A percentile compares a stretch with the other conserved stretches of the same genome.
phyloP scores from a whole-genome alignment of 2,113 vertebrate genomes.

The Arenaria interpres region DNA sequence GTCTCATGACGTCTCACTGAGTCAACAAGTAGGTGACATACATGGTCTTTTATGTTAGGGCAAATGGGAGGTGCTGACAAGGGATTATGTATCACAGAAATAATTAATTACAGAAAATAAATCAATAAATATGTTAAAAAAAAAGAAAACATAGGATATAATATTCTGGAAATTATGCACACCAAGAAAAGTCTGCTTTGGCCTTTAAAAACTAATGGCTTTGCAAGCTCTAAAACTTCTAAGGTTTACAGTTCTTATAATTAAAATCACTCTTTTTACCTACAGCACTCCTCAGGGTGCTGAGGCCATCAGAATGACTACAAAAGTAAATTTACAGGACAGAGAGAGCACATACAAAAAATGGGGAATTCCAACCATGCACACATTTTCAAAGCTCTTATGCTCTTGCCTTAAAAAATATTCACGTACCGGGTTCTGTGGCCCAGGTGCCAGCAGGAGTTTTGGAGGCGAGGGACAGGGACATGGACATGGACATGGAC shows the following conservation, averaged over 20 bases:
- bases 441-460: fast-evolving
- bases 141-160: neutral
- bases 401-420: neutral
- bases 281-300: neutral
- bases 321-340: too few relatives aligned
- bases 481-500: too few relatives aligned
- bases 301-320: neutral
- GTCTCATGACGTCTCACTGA: neutral
- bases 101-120: neutral
- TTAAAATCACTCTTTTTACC: neutral
- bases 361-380: neutral
- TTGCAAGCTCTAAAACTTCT: neutral
- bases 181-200: neutral
- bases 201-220: neutral
- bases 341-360: neutral
- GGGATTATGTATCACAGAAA: neutral
- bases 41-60: neutral
- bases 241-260: neutral
- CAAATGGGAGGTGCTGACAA: neutral
- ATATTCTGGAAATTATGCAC: neutral
- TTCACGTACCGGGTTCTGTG: neutral
- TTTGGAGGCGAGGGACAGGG: too few relatives aligned
- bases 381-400: neutral
- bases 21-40: neutral
- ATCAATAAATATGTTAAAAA: neutral